Percentiles rank a stretch among this genome's conserved stretches.
Evolutionary conservation across 2,888 invertebrate species (phyloP).

Genomic region (Ryuthela nishihirai): DNA sequence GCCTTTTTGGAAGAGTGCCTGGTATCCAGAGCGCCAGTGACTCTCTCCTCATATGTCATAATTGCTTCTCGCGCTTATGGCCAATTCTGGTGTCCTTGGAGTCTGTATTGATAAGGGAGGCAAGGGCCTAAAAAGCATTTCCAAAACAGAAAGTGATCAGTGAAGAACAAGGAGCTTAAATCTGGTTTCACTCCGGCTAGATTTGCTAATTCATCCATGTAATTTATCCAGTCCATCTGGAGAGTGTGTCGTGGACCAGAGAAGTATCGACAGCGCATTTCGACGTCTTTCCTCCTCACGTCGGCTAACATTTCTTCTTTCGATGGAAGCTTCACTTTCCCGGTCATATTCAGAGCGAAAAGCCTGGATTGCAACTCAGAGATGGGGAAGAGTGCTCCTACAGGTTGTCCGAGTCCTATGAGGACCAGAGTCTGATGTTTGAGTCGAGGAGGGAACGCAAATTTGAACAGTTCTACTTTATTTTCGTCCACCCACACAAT

Average conservation of each 20-base stretch:
- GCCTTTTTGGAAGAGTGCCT: slow-evolving; percentile 2
- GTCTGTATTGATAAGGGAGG: slow-evolving; percentile 51
- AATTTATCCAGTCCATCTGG: slow-evolving; percentile 36
- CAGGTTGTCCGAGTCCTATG: slow-evolving; percentile 74
- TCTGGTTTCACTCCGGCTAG: slow-evolving; percentile 51
- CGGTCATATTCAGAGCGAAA: slow-evolving; percentile 56
- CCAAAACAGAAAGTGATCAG: slow-evolving; percentile 45
- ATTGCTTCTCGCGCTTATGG: slow-evolving; percentile 52
- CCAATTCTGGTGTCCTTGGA: slow-evolving; percentile 52
- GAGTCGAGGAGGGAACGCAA: slow-evolving; percentile 57
- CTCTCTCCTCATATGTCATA: slow-evolving; percentile 43
- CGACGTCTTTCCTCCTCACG: slow-evolving; percentile 59
- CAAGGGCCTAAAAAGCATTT: slow-evolving; percentile 47
- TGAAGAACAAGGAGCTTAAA: slow-evolving; percentile 45
- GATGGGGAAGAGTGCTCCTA: slow-evolving; percentile 74
- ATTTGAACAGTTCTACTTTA: slow-evolving; percentile 38
- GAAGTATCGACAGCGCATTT: slow-evolving; percentile 68
- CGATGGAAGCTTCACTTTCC: slow-evolving; percentile 59
- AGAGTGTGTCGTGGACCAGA: slow-evolving; percentile 57
- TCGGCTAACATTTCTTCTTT: slow-evolving; percentile 62
- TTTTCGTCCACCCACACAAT: slow-evolving; percentile 28
- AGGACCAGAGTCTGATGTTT: slow-evolving; percentile 75
- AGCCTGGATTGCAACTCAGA: slow-evolving; percentile 72
- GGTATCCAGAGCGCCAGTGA: slow-evolving; percentile 39
- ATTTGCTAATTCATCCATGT: slow-evolving; percentile 53